Evolutionary conservation across 2,113 vertebrate species (phyloP), one percentile per base, ranked within the genome.

Genomic region (Phalacrocorax pelagicus): DNA sequence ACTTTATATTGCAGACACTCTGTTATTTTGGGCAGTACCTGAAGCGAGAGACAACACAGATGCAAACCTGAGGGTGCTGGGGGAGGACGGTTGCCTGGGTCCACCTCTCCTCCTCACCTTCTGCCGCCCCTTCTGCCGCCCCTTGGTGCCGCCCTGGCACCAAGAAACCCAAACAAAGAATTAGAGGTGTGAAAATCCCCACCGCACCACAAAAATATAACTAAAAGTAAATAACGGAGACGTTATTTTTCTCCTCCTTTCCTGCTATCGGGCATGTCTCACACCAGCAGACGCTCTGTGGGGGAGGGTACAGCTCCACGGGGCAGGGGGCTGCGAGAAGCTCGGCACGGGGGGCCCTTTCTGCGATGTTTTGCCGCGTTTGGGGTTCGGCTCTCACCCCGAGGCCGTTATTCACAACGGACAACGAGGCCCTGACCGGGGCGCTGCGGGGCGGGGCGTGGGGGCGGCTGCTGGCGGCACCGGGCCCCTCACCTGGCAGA

Each of bases 121-220:
- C 72, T 23, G 3, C 38, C 2, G 0, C 15, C 26, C 19, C 19
- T 32, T 24, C 72, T 23, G 3, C 38, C 2, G 0, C 15, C 26
- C 19, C 19, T 32, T n/a, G n/a, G n/a, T n/a, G n/a, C n/a, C 0
- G 1, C 20, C 57, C 20, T 24, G 19, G 15, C 59, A 40, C 67
- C 22, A 34, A 65, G 15, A 72, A 65, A 59, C 13, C 7, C n/a
- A 44, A 85, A 44, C 5, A 52, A 63, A 36, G 5, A n/a, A 38
- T 36, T 3, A 73, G 54, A 47, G 34, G 34, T 2, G 1, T 72
- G 32, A 83, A 83, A 88, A 71, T 59, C 29, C 16, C 16, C 38
- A 51, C 63, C 5, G 1, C 5, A 6, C 32, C 1, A 2, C 24
- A 42, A 40, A 54, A 75, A 15, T 10, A 14, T 5, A 13, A 44